Base-by-base conservation (phyloP, 2,888 invertebrate species). In the Callimorpha dominula region DNA sequence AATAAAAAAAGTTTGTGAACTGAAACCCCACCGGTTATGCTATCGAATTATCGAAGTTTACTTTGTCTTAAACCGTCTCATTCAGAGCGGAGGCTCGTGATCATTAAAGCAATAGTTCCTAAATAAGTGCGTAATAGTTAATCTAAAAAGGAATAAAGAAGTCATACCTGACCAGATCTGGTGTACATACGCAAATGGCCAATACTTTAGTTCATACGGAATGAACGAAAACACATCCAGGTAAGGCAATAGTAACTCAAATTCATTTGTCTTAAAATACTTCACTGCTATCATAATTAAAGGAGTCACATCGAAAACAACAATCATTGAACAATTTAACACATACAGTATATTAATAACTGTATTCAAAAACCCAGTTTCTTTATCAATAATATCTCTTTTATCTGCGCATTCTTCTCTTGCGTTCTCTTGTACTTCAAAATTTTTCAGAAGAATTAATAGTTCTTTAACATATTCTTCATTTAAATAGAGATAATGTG, bases 131-230 rank as follows among this genome's bases (percentile, higher is more conserved):
- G 31, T 31, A 31, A 31, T 31, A 31, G 31, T 31, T 31, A 31
- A 31, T 1, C 31, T 1, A 31, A 31, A 31, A 8, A 46, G 43
- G 3, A 46, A 46, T 9, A 46, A 49, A 54, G 9, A 42, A 1
- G 31, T 40, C 78, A 77, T 77, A 90, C 91, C 88, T 76, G 88
- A 82, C 89, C 89, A 89, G 77, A 88, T 80, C 69, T 90, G 89
- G 76, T 89, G 87, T 11, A 89, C 57, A 68, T 89, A 91, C 17
- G 84, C 84, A 71, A 88, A 83, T 14, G 84, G 86, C 90, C 90
- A 91, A 65, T 85, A 87, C 42, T 78, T 83, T 4, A 88, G 69
- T 63, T 90, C 75, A 9, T 86, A 82, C 8, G 91, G 85, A 50
- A 88, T 81, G 66, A 90, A 87, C 0, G 83, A 80, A 80, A 88